These are phyloP conservation scores for Chymomyza costata DNA, from an alignment of 1,140 invertebrate genomes.

Conservation along the genomic window DNA sequence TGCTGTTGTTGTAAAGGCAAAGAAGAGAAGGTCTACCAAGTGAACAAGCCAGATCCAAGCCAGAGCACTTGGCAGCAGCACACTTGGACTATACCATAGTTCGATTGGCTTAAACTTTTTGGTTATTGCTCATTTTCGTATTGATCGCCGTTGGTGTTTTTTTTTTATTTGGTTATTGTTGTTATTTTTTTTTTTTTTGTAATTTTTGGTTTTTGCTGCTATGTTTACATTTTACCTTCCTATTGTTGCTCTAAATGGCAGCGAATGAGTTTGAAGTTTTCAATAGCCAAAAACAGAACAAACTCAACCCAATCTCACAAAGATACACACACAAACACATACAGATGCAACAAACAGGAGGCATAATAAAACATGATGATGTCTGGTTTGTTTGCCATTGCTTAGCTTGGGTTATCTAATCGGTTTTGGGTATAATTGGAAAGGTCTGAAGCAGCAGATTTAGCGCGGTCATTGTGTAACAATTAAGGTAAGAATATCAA, in stretches of 20 bases:
- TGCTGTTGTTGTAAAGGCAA: no score
- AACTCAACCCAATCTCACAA: no score
- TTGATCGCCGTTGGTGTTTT: constrained; percentile 53
- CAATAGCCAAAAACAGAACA: constrained; percentile 58
- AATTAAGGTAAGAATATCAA: constrained; percentile 57
- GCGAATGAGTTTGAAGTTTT: constrained; percentile 67
- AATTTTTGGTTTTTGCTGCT: no score
- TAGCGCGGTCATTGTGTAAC: constrained; percentile 67
- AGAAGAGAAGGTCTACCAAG: constrained; percentile 33
- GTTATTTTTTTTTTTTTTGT: no score
- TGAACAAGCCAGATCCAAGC: constrained; percentile 43
- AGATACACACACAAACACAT: constrained; percentile 17
- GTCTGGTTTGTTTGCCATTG: constrained; percentile 18
- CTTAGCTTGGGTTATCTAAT: constrained; percentile 56
- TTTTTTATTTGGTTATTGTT: no score
- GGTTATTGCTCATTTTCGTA: constrained; percentile 71
- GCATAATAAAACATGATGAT: constrained; percentile 61
- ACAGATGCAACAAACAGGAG: constrained; percentile 12
- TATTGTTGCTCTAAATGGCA: constrained; percentile 71
- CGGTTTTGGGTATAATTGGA: constrained; percentile 68
- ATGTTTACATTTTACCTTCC: constrained; percentile 61
- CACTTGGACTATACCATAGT: constrained; percentile 29
- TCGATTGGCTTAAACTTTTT: constrained; percentile 33
- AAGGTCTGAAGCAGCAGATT: constrained; percentile 45
- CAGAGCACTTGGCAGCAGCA: no score